These are phyloP conservation scores for Lucilia cuprina DNA, from an alignment of 1,140 invertebrate species.

Conservation along the genomic window DNA sequence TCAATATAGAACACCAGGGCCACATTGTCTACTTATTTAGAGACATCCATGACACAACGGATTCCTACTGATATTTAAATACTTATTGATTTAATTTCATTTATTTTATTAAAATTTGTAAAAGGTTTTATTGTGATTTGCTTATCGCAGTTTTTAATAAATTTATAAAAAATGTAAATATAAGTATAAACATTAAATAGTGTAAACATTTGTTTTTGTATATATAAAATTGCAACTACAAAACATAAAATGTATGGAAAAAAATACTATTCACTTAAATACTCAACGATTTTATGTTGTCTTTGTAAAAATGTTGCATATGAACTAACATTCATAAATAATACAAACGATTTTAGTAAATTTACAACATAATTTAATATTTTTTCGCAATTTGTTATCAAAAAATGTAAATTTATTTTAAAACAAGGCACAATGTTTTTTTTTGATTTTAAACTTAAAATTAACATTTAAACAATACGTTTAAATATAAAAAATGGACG, in stretches of 20 bases:
- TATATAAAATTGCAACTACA: conserved; percentile 5
- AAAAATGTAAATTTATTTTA: not conserved
- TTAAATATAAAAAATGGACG: conserved; percentile 15
- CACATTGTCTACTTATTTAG: no score
- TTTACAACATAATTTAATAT: not conserved
- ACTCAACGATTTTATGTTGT: not conserved
- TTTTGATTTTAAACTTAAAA: no score
- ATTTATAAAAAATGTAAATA: not conserved
- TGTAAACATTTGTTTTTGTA: conserved; percentile 9
- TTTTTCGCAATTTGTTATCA: not conserved
- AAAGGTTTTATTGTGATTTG: conserved; percentile 20
- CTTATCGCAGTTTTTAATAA: not conserved
- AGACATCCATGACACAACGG: no score
- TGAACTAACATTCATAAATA: no score
- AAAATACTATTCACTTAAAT: not conserved
- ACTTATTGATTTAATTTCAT: no score
- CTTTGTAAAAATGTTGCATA: no score
- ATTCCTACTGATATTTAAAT: no score
- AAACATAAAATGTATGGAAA: not conserved
- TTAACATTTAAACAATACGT: no score
- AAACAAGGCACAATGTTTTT: not conserved
- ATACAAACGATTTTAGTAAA: no score
- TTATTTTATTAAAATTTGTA: conserved; percentile 8
- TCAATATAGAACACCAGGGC: no score
- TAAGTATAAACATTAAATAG: not conserved